Conservation (phyloP, 2,888 invertebrate genomes). For the Netelia virgata region DNA sequence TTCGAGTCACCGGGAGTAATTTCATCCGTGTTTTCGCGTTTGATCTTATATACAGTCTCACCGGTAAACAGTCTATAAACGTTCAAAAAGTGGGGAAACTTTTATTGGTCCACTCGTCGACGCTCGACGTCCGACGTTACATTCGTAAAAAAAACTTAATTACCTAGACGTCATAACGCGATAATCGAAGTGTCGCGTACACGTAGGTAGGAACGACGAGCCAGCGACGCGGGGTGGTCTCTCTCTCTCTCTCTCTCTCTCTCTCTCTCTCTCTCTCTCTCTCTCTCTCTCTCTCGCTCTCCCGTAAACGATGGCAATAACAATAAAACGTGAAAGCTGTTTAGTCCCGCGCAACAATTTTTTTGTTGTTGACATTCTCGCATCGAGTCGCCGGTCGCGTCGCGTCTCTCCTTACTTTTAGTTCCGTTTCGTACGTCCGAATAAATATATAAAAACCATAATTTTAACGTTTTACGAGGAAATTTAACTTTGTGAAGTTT, state of each 20-base stretch:
- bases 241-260: no score
- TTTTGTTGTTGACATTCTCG: constrained; percentile 22
- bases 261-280: no score
- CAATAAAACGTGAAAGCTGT: constrained; percentile 44
- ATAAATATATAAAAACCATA: neutral
- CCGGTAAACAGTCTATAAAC: constrained; percentile 58
- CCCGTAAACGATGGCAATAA: constrained; percentile 35
- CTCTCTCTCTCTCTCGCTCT: no score
- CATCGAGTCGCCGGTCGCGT: neutral
- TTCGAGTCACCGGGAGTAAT: neutral
- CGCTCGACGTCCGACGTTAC: neutral
- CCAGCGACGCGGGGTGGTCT: constrained; percentile 1
- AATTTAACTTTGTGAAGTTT: neutral
- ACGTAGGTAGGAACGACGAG: neutral
- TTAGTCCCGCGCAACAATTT: neutral
- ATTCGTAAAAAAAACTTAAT: constrained; percentile 60
- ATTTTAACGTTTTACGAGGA: neutral
- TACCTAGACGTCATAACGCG: constrained; percentile 50
- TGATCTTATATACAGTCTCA: constrained; percentile 15
- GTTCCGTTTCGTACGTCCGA: constrained; percentile 24
- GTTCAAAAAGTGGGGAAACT: constrained; percentile 3
- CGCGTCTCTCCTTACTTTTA: constrained; percentile 34
- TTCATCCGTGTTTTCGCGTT: constrained; percentile 7
- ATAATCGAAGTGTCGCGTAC: constrained; percentile 53
- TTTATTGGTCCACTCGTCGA: constrained; percentile 32